Percentiles rank a stretch among this genome's conserved stretches.
Conservation (phyloP, 2,888 invertebrate species). For the Scotopteryx bipunctaria region DNA sequence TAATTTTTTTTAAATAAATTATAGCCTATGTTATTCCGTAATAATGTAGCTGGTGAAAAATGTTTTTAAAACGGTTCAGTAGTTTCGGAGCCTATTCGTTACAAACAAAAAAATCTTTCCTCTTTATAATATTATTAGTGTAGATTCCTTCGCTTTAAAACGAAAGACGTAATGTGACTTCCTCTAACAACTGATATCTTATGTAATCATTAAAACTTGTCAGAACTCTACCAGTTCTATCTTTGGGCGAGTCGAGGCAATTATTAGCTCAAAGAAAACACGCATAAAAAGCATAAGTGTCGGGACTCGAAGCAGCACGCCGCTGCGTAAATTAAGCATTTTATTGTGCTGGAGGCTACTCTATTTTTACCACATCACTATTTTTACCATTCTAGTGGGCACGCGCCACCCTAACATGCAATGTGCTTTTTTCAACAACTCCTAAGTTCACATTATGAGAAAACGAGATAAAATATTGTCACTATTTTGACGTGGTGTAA, state of each 20-base stretch:
- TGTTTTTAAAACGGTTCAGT: no score
- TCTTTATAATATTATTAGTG: no score
- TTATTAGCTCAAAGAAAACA: slow-evolving; percentile 80
- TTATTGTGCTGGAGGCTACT: slow-evolving; percentile 65
- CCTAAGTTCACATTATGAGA: slow-evolving; percentile 13
- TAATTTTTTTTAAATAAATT: no score
- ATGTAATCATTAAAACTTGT: slow-evolving; percentile 43
- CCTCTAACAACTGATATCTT: slow-evolving; percentile 16
- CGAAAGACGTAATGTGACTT: slow-evolving; percentile 7
- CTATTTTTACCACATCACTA: slow-evolving; percentile 50
- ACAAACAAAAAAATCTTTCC: no score
- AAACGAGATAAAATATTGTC: slow-evolving; percentile 10
- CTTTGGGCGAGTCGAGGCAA: slow-evolving; percentile 61
- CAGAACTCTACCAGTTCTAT: slow-evolving; percentile 48
- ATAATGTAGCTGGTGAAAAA: no score
- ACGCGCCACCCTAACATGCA: slow-evolving; percentile 64
- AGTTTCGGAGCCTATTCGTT: no score
- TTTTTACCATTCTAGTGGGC: slow-evolving; percentile 73
- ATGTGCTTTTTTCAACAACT: slow-evolving; percentile 56
- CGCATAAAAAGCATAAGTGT: slow-evolving; percentile 81
- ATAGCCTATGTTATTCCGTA: no score
- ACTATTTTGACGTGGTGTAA: not conserved
- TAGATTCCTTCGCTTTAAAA: not conserved
- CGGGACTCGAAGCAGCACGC: slow-evolving; percentile 61
- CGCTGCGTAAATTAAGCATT: slow-evolving; percentile 80